Percentiles rank a stretch among this genome's conserved stretches.
Evolutionary conservation across 2,113 vertebrate genomes (phyloP).

Genomic region (Fulica atra): DNA sequence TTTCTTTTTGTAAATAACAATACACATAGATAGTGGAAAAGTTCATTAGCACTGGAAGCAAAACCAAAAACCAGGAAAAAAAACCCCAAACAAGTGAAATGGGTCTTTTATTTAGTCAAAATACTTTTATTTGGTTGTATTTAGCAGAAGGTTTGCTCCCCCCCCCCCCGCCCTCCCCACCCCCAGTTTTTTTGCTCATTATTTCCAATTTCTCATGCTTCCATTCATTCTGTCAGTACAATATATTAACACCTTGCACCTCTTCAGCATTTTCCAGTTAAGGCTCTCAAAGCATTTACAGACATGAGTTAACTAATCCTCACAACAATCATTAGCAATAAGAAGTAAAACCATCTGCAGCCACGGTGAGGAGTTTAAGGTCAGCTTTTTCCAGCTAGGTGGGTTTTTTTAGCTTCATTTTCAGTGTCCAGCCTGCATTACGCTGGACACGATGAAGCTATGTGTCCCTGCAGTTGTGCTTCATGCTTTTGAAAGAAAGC

Average conservation of each 20-base stretch:
- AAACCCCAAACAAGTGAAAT: background rate
- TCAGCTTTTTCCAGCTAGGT: background rate
- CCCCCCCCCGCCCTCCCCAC: no score
- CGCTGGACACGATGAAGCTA: background rate
- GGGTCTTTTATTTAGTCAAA: slow-evolving; percentile 24
- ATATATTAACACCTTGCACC: background rate
- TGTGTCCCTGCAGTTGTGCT: background rate
- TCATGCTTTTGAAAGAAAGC: background rate
- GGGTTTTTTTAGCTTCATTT: background rate
- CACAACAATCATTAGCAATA: background rate
- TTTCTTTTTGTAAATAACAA: background rate
- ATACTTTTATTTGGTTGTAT: slow-evolving; percentile 56
- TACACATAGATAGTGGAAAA: background rate
- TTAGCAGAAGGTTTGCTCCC: background rate
- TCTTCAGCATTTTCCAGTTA: background rate
- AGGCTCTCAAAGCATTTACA: slow-evolving; percentile 14
- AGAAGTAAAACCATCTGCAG: background rate
- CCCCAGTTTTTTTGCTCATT: background rate
- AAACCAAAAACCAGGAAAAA: background rate
- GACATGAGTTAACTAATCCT: slow-evolving; percentile 35
- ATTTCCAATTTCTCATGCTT: background rate
- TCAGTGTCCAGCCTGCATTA: background rate
- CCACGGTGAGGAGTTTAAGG: background rate
- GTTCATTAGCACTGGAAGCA: background rate
- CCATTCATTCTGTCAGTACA: slow-evolving; percentile 27